Evolutionary conservation across 2,797 vertebrate genomes (phyloP).

Genomic region (Alcedo quadribrachys): DNA sequence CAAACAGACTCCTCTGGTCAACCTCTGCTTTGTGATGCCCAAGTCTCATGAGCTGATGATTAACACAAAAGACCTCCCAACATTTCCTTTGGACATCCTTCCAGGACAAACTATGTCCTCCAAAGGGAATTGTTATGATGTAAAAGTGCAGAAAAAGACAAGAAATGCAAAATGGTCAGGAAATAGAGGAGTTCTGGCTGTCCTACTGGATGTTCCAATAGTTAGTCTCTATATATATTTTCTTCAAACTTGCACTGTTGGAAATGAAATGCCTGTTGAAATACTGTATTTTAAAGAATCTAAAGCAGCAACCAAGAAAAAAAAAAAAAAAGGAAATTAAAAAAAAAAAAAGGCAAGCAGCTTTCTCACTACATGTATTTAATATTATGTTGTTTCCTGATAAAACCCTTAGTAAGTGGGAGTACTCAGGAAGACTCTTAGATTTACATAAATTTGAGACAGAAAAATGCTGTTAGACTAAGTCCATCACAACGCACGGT

Average conservation of each 20-base stretch:
- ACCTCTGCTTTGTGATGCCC: neutral
- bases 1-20: neutral
- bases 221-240: neutral
- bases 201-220: neutral
- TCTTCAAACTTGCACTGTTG: neutral
- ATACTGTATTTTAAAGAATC: neutral
- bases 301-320: neutral
- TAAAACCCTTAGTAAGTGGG: conserved; percentile 25
- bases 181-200: neutral
- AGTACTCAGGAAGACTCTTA: neutral
- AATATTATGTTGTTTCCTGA: conserved; percentile 18
- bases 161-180: neutral
- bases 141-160: neutral
- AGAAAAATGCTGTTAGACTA: neutral
- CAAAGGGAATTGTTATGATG: neutral
- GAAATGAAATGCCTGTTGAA: neutral
- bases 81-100: neutral
- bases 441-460: conserved; percentile 39
- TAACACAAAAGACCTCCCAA: neutral
- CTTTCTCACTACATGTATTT: conserved; percentile 32
- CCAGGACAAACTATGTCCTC: neutral
- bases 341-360: neutral
- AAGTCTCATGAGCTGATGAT: neutral
- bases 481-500: neutral
- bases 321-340: neutral